phyloP scores from a whole-genome alignment of 2,888 invertebrate species.

The Heliconius hortense region DNA sequence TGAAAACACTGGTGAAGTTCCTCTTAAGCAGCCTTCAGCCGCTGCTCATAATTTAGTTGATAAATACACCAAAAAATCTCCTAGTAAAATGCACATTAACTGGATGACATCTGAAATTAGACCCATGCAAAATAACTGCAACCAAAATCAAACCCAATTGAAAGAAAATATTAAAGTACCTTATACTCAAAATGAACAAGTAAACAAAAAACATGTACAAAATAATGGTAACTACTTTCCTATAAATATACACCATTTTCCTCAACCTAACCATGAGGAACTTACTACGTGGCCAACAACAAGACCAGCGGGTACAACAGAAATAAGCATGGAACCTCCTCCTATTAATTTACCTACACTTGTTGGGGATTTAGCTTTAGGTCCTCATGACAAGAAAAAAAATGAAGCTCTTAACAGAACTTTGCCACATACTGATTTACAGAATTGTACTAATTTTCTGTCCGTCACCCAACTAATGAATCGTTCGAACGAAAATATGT shows the following conservation, averaged over 20 bases:
- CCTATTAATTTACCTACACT: constrained; percentile 75
- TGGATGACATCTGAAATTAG: constrained; percentile 79
- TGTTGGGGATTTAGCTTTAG: constrained; percentile 73
- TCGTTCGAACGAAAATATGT: constrained; percentile 66
- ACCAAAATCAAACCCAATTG: constrained; percentile 53
- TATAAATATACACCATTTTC: constrained; percentile 70
- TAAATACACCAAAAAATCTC: constrained; percentile 73
- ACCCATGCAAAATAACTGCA: constrained; percentile 67
- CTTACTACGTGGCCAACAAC: constrained; percentile 74
- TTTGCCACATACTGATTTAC: constrained; percentile 60
- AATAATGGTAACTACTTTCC: constrained; percentile 71
- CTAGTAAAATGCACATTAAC: constrained; percentile 76
- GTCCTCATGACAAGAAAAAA: constrained; percentile 76
- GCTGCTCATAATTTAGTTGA: constrained; percentile 57
- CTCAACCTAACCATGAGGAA: constrained; percentile 69
- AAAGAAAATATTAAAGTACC: constrained; percentile 63
- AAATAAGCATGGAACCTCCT: constrained; percentile 76
- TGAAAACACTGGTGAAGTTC: constrained; percentile 51
- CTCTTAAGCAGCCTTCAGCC: constrained; percentile 56
- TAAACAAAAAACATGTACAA: constrained; percentile 64
- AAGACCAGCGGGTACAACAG: constrained; percentile 71
- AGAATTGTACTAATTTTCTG: constrained; percentile 73
- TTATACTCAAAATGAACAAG: constrained; percentile 58
- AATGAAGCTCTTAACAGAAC: constrained; percentile 60
- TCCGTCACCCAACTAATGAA: constrained; percentile 78